These are phyloP conservation scores for Oedothorax gibbosus DNA, from an alignment of 1,140 invertebrate genomes.

Conservation along the genomic window DNA sequence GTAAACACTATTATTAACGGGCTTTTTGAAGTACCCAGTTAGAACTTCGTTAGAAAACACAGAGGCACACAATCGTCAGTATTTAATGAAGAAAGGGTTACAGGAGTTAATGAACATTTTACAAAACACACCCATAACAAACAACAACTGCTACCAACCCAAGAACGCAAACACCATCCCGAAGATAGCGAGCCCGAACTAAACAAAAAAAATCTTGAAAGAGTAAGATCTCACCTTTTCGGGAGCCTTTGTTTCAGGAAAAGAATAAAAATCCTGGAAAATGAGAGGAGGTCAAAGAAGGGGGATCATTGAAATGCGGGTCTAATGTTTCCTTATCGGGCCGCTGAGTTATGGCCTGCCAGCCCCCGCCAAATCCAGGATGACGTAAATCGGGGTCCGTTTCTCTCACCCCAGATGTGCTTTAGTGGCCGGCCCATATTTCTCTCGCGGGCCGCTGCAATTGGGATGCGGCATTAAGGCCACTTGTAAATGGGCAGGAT, in stretches of 20 bases:
- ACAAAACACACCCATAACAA: too few species aligned
- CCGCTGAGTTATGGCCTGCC: slow-evolving; percentile 57
- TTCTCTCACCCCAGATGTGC: slow-evolving; percentile 60
- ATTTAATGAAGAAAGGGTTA: too few species aligned
- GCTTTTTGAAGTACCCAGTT: too few species aligned
- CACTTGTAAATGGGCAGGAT: slow-evolving; percentile 53
- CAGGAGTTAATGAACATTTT: too few species aligned
- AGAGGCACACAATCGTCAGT: too few species aligned
- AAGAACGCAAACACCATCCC: neutral
- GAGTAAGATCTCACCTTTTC: slow-evolving; percentile 58
- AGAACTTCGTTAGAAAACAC: too few species aligned
- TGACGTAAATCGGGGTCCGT: slow-evolving; percentile 58
- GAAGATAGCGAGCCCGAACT: neutral
- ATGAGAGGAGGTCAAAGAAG: slow-evolving; percentile 52
- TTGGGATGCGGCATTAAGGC: slow-evolving; percentile 55
- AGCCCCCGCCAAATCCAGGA: slow-evolving; percentile 56
- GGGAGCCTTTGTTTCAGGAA: slow-evolving; percentile 45
- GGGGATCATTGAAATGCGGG: slow-evolving; percentile 60
- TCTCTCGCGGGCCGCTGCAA: slow-evolving; percentile 41
- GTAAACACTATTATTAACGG: too few species aligned
- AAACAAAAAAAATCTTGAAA: slow-evolving; percentile 15
- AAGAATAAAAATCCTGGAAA: slow-evolving; percentile 7
- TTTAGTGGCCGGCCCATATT: slow-evolving; percentile 58
- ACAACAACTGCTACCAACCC: neutral
- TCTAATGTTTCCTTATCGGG: slow-evolving; percentile 60